A percentile compares a stretch with the other conserved stretches of the same genome.
These are phyloP conservation scores for Megastigmus dorsalis DNA, from an alignment of 2,888 invertebrate species.

Conservation along the genomic window DNA sequence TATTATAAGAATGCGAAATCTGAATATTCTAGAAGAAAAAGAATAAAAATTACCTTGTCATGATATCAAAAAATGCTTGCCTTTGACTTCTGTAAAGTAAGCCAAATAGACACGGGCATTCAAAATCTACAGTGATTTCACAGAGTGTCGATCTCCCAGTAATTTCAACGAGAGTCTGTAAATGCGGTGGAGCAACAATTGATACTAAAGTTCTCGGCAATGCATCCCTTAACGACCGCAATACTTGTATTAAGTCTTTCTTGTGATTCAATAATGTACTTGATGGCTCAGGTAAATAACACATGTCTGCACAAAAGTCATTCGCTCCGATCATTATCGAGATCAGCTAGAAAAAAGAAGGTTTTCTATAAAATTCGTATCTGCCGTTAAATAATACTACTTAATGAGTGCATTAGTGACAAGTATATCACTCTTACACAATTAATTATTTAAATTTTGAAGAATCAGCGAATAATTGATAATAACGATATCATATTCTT, in stretches of 20 bases:
- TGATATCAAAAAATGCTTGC: slow-evolving; percentile 73
- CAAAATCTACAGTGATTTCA: slow-evolving; percentile 72
- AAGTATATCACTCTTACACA: no score
- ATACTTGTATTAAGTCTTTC: slow-evolving; percentile 74
- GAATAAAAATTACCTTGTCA: slow-evolving; percentile 70
- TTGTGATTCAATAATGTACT: slow-evolving; percentile 74
- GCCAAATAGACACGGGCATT: slow-evolving; percentile 79
- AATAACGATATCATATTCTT: no score
- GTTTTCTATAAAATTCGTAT: no score
- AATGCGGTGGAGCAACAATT: slow-evolving; percentile 76
- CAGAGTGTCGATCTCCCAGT: slow-evolving; percentile 72
- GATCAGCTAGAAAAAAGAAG: slow-evolving; percentile 76
- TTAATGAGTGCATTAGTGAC: no score
- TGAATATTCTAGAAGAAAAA: no score
- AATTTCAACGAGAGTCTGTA: slow-evolving; percentile 73
- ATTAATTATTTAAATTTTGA: no score
- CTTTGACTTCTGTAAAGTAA: slow-evolving; percentile 64
- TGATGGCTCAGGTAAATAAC: slow-evolving; percentile 74
- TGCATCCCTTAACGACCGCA: slow-evolving; percentile 77
- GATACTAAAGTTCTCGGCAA: slow-evolving; percentile 79
- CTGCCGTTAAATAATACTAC: no score
- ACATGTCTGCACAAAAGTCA: slow-evolving; percentile 79
- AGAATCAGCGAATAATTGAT: no score
- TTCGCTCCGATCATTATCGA: slow-evolving; percentile 79
- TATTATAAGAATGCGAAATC: no score